Evolutionary conservation across 2,797 vertebrate species (phyloP), one percentile per base, ranked within the genome.

Genomic region (Spinibarbus caldwelli): DNA sequence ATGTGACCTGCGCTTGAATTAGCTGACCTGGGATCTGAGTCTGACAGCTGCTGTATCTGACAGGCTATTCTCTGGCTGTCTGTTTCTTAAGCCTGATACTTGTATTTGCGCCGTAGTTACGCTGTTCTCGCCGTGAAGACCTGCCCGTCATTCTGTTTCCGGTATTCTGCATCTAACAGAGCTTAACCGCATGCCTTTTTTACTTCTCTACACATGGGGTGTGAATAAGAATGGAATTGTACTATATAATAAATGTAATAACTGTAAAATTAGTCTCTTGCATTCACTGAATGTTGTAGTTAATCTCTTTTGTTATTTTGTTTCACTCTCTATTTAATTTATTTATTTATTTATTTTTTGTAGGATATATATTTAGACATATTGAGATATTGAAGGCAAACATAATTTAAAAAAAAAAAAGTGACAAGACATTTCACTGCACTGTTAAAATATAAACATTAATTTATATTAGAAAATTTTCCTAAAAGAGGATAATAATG

Each of bases 41-140:
- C n/a, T 78, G 87, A 83, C 85, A 88, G 85, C 82, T 59, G 78
- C 54, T 47, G 64, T 47, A 84, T 78, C 78, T 84, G 85, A 86
- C 82, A 86, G 71, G 26, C 82, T 76, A 38, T 81, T 87, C 78
- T 87, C 82, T 83, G 77, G 82, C 87, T 88, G 85, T 88, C 85
- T 77, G 68, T 82, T 87, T 82, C 73, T 52, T 75, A 36, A 79
- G 70, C 78, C 78, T 62, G 43, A 82, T 78, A 82, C 83, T 85
- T 71, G 76, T 85, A 72, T 78, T 85, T 80, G 43, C 6, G 3
- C 36, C 54, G 71, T 43, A 43, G 76, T 45, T 80, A 47, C 23
- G 29, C 68, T 23, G 10, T 21, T 34, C 45, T 66, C 15, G 5
- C 54, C 3, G 12, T 29, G 19, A 31, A 82, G 38, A 59, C 21